phyloP scores from a whole-genome alignment of 2,888 invertebrate species.

The Diarsia mendica region DNA sequence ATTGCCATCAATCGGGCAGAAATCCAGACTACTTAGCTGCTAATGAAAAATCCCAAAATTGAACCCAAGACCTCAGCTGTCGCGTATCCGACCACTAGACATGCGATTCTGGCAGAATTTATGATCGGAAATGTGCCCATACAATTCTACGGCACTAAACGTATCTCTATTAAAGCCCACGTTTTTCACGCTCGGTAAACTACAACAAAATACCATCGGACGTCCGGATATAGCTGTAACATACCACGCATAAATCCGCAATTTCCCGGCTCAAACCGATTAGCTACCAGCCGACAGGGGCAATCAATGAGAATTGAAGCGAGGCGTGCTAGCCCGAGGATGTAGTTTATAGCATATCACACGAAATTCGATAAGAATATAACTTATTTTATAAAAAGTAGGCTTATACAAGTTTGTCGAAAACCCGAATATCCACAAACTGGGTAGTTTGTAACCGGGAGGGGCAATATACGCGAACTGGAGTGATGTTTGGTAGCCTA shows the following conservation, averaged over 20 bases:
- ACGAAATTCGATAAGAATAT: slow-evolving; percentile 34
- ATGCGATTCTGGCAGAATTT: slow-evolving; percentile 7
- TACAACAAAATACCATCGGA: slow-evolving; percentile 38
- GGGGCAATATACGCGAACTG: background rate
- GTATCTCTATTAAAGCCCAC: background rate
- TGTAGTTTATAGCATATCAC: slow-evolving; percentile 44
- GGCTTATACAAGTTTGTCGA: slow-evolving; percentile 9
- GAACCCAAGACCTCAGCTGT: too few species aligned
- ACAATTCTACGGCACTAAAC: background rate
- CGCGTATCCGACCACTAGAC: too few species aligned
- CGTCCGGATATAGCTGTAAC: slow-evolving; percentile 15
- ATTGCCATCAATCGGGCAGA: too few species aligned
- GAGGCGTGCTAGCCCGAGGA: slow-evolving; percentile 46
- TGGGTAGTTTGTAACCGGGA: background rate
- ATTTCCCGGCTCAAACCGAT: slow-evolving; percentile 53
- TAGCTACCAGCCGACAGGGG: slow-evolving; percentile 35
- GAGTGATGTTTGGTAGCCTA: background rate
- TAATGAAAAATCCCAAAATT: too few species aligned
- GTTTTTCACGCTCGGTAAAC: slow-evolving; percentile 23
- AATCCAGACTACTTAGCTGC: too few species aligned
- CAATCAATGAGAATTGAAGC: slow-evolving; percentile 56
- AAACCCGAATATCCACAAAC: slow-evolving; percentile 15
- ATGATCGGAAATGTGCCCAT: background rate
- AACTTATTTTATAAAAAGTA: slow-evolving; percentile 17
- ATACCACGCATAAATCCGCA: slow-evolving; percentile 33